Evolutionary conservation across 2,797 vertebrate species (phyloP).

Genomic region (Coregonus sp.): DNA sequence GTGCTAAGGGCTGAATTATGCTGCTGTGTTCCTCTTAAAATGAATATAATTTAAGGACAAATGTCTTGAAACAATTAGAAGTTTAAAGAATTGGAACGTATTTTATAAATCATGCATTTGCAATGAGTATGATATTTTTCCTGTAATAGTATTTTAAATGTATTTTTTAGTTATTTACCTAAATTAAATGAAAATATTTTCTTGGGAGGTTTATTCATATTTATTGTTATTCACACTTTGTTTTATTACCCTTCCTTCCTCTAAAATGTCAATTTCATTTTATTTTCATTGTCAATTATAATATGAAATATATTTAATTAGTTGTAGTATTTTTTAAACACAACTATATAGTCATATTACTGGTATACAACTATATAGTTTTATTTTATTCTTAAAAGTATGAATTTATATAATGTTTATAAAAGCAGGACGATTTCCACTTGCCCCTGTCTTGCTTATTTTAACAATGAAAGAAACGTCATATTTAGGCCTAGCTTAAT

Average conservation of each 20-base stretch:
- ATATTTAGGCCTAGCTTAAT: too few relatives aligned
- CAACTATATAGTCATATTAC: neutral
- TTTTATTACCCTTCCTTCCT: neutral
- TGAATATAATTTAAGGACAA: neutral
- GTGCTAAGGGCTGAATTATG: too few relatives aligned
- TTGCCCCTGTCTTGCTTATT: neutral
- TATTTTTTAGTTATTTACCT: neutral
- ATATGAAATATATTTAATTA: neutral
- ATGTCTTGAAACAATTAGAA: neutral
- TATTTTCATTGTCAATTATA: neutral
- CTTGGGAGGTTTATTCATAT: neutral
- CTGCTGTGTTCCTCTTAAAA: neutral
- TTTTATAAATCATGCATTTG: neutral
- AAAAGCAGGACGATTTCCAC: neutral
- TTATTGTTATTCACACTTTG: neutral
- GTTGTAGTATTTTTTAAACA: neutral
- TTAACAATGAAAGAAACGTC: neutral
- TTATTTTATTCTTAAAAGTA: neutral
- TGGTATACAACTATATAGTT: conserved; percentile 24
- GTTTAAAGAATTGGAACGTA: neutral
- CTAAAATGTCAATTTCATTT: neutral
- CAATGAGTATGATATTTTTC: neutral
- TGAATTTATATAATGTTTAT: neutral
- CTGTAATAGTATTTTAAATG: neutral
- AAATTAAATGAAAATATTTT: neutral